Percentiles rank a stretch among this genome's conserved stretches.
Conservation (phyloP, 2,113 vertebrate species). For the Epinephelus moara region DNA sequence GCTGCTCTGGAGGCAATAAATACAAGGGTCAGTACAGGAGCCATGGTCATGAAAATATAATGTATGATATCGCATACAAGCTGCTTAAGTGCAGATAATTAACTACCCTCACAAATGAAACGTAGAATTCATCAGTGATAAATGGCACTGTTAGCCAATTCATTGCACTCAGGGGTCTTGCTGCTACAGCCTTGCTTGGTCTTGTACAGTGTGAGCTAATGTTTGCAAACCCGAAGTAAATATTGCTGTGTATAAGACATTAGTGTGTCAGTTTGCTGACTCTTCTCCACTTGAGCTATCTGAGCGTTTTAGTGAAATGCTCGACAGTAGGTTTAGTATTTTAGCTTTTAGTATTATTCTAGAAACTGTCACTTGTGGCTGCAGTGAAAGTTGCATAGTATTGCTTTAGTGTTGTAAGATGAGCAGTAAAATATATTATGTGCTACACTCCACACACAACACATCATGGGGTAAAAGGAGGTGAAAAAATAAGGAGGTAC, state of each 20-base stretch:
- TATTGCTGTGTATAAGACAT: not conserved
- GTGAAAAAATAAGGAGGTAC: not conserved
- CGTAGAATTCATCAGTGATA: not conserved
- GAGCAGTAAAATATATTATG: not conserved
- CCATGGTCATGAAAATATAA: not conserved
- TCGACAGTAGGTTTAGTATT: not conserved
- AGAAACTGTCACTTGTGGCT: not conserved
- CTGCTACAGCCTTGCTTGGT: too few species aligned
- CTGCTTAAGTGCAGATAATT: not conserved
- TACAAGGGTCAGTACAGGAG: not conserved
- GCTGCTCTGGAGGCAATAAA: not conserved
- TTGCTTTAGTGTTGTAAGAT: not conserved
- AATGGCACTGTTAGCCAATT: not conserved
- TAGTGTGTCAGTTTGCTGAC: not conserved
- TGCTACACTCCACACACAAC: not conserved
- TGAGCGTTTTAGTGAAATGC: not conserved
- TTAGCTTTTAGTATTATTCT: not conserved
- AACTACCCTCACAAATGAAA: not conserved
- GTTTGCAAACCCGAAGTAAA: not conserved
- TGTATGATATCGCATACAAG: too few species aligned
- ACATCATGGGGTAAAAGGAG: not conserved
- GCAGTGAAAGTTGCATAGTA: not conserved
- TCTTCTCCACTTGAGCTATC: not conserved
- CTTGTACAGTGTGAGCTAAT: too few species aligned
- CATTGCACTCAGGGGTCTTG: not conserved